Conservation (phyloP, 1,140 invertebrate species). For the Protaetia brevitarsis region DNA sequence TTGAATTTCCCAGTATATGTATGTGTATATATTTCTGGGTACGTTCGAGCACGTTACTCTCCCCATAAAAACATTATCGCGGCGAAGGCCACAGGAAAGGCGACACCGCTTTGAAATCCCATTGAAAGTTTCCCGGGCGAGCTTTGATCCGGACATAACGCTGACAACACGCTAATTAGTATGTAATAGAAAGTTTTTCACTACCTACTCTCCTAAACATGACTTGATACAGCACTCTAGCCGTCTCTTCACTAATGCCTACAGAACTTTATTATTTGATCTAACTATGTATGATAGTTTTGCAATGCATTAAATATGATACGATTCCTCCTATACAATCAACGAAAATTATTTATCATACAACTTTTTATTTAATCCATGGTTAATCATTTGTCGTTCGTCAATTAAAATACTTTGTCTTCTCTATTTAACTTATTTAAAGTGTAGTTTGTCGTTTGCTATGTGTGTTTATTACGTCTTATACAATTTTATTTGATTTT, state of each 20-base stretch:
- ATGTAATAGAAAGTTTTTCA: constrained; percentile 5
- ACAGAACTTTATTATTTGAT: too few relatives aligned
- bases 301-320: too few relatives aligned
- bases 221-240: neutral
- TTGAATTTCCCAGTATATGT: constrained; percentile 8
- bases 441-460: too few relatives aligned
- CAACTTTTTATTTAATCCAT: too few relatives aligned
- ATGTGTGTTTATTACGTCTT: too few relatives aligned
- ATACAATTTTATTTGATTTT: too few relatives aligned
- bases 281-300: too few relatives aligned
- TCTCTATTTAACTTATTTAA: too few relatives aligned
- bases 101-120: constrained; percentile 15
- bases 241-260: neutral
- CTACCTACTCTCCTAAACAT: neutral
- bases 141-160: neutral
- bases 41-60: neutral
- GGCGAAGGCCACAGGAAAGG: constrained; percentile 11
- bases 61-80: constrained; percentile 12
- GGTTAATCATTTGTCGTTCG: too few relatives aligned
- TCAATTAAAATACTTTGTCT: too few relatives aligned
- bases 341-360: too few relatives aligned
- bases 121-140: constrained; percentile 14
- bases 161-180: neutral
- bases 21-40: neutral
- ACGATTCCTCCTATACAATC: too few relatives aligned